Base-by-base conservation (phyloP, 2,888 invertebrate species). In the Criorhina ranunculi region DNA sequence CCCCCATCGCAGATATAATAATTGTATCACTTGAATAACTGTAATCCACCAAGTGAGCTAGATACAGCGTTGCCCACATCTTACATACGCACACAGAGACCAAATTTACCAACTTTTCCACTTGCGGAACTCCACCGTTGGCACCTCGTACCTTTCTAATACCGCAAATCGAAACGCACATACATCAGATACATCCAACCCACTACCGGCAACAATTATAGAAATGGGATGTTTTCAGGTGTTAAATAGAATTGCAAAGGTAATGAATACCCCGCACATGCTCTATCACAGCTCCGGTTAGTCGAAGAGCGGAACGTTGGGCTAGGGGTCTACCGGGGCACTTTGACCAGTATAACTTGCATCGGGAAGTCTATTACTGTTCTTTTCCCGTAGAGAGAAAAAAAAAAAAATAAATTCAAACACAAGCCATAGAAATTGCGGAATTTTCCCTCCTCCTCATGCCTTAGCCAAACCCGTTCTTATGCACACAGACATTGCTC, bases 221-320 rank as follows among this genome's bases (percentile, higher is more conserved):
- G 33, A 70, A 70, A 59, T 70, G 59, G 37, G 24, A 49, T 59
- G 59, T 46, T 19, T 46, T 24, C 46, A 59, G 72, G 72, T 72
- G 72, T 40, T 72, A 72, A 69, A 60, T 51, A 60, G 60, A 72
- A 59, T 60, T 37, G 37, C 49, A 49, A 35, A 29, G 17, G 12
- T n/a, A 72, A 49, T 59, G 49, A 11, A 40, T 72, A 72, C 46
- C 19, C 15, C 29, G 15, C 49, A 37, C 29, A 40, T 49, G 29
- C 59, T 24, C 46, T 37, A 11, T 11, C 29, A 24, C 29, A 7
- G 49, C 37, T 59, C 17, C 11, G 35, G 69, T 7, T 57, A 35
- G 31, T 9, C 44, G 42, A 33, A 35, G 42, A 67, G 42, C 53
- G 53, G 42, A 67, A 67, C 31, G 35, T 15, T 37, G 17, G 46